Percentiles rank a stretch among this genome's conserved stretches.
Evolutionary conservation across 2,113 vertebrate genomes (phyloP).

Genomic region (Carassius gibelio): DNA sequence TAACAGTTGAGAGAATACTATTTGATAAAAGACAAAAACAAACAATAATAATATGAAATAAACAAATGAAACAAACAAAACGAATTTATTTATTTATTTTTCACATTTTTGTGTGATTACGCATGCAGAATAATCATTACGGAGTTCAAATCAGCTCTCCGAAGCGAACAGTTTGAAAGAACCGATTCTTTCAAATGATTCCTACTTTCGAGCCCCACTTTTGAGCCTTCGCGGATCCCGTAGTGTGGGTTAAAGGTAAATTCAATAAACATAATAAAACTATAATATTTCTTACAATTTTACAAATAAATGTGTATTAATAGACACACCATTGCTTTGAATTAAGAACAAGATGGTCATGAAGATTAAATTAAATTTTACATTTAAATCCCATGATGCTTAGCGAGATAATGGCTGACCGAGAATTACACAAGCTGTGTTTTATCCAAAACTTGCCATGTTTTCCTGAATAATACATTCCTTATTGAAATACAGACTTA

Average conservation of each 20-base stretch:
- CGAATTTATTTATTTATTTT: too few relatives aligned
- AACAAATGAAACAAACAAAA: not conserved
- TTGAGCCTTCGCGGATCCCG: conserved; percentile 43
- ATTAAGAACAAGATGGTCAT: not conserved
- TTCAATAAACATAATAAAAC: not conserved
- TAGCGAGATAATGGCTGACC: conserved; percentile 51
- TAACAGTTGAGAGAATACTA: too few relatives aligned
- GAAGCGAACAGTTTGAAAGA: not conserved
- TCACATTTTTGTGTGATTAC: not conserved
- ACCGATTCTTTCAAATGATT: conserved; percentile 12
- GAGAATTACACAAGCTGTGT: conserved; percentile 24
- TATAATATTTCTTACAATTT: not conserved
- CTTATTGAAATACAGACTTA: not conserved
- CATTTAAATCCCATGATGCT: conserved; percentile 18
- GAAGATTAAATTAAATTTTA: not conserved
- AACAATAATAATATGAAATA: not conserved
- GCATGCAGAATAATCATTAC: not conserved
- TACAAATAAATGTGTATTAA: too few relatives aligned
- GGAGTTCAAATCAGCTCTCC: not conserved
- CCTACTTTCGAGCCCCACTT: not conserved
- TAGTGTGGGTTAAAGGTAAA: conserved; percentile 49
- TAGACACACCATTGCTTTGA: not conserved
- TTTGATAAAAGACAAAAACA: not conserved
- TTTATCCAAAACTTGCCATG: not conserved
- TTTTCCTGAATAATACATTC: conserved; percentile 9